These are phyloP conservation scores for Nettapus auritus DNA, from an alignment of 2,113 vertebrate species.

Conservation along the genomic window DNA sequence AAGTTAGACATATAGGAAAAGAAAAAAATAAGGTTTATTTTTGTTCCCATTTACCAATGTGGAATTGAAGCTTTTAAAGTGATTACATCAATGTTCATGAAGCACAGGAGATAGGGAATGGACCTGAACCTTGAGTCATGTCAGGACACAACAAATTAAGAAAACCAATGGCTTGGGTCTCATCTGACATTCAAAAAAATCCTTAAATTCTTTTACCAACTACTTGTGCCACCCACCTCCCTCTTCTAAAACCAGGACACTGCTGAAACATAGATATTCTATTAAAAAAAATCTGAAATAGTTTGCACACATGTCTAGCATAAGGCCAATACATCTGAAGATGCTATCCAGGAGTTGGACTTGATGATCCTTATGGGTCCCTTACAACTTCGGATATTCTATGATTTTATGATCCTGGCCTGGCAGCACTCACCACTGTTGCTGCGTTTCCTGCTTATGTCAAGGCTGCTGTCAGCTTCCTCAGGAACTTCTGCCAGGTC, in stretches of 20 bases:
- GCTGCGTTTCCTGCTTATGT: conserved; percentile 85
- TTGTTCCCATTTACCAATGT: background rate
- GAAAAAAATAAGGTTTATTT: background rate
- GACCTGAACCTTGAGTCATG: background rate
- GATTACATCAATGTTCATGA: background rate
- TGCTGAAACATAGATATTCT: background rate
- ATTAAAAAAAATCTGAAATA: background rate
- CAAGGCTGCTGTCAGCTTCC: conserved; percentile 80
- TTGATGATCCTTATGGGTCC: too few relatives aligned
- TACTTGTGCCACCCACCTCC: too few relatives aligned
- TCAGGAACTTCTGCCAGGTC: conserved; percentile 93
- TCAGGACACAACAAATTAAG: background rate
- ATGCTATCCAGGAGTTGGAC: background rate
- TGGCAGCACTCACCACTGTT: conserved; percentile 85
- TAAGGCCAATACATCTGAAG: background rate
- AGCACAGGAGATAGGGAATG: background rate
- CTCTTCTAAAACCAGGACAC: background rate
- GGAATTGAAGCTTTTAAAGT: background rate
- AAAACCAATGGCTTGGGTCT: background rate
- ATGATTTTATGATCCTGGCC: background rate
- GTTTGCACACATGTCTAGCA: background rate
- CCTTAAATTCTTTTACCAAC: background rate
- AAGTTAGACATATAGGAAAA: background rate
- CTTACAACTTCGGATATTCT: too few relatives aligned
- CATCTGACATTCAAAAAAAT: background rate